Percentiles rank a stretch among this genome's conserved stretches.
Evolutionary conservation across 2,113 vertebrate genomes (phyloP).

Genomic region (Acrocephalus kingi): DNA sequence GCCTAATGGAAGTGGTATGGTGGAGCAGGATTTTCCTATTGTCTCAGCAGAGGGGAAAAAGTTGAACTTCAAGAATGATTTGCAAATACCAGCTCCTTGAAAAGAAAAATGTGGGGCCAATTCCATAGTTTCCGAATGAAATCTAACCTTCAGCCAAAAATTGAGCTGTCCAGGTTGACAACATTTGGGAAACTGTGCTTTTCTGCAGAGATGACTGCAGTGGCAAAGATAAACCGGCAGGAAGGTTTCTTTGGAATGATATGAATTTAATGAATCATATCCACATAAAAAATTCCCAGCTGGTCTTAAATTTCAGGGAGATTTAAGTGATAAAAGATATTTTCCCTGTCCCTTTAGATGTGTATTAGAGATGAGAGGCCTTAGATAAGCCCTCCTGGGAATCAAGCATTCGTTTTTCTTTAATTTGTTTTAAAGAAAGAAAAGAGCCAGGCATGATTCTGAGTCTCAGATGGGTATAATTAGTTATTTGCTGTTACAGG

Average conservation of each 20-base stretch:
- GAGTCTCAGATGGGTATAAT: conserved; percentile 50
- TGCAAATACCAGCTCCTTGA: conserved; percentile 57
- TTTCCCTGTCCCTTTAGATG: conserved; percentile 78
- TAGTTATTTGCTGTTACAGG: conserved; percentile 70
- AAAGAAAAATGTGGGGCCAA: conserved; percentile 43
- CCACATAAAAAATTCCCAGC: conserved; percentile 79
- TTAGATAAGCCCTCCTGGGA: conserved; percentile 73
- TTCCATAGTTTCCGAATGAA: conserved; percentile 65
- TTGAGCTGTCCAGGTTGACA: conserved; percentile 67
- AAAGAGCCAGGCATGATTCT: conserved; percentile 56
- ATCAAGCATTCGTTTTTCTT: conserved; percentile 76
- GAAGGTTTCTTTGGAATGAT: conserved; percentile 85
- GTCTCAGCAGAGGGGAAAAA: conserved; percentile 69
- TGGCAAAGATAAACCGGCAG: conserved; percentile 79
- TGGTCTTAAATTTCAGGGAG: conserved; percentile 86
- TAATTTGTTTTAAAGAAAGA: conserved; percentile 72
- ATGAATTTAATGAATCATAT: conserved; percentile 83
- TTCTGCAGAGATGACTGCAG: conserved; percentile 71
- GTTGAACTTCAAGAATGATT: conserved; percentile 60
- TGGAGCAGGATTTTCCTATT: conserved; percentile 61
- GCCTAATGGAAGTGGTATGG: neutral
- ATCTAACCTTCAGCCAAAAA: conserved; percentile 70
- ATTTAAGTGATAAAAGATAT: conserved; percentile 83
- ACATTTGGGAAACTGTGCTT: conserved; percentile 73
- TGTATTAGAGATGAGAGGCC: conserved; percentile 76